Percentiles rank a stretch among this genome's conserved stretches.
phyloP scores from a whole-genome alignment of 2,113 vertebrate genomes.

The Bubo bubo region DNA sequence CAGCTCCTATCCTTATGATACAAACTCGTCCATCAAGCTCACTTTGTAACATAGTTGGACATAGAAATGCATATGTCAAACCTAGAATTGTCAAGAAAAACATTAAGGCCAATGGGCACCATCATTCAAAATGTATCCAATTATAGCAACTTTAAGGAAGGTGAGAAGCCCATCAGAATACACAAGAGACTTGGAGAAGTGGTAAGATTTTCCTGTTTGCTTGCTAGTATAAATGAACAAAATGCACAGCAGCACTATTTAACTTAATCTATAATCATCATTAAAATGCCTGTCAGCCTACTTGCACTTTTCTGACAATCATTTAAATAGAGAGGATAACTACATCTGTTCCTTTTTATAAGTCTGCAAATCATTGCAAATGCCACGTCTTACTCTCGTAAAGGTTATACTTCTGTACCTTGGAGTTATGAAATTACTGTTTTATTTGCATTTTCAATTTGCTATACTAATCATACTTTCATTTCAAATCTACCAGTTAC shows the following conservation, averaged over 20 bases:
- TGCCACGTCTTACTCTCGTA: background rate
- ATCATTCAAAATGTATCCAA: conserved; percentile 13
- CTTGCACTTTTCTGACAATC: background rate
- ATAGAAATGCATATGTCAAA: conserved; percentile 24
- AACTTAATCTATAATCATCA: background rate
- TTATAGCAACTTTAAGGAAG: conserved; percentile 2
- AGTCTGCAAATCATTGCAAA: background rate
- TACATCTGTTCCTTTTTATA: background rate
- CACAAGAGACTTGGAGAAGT: background rate
- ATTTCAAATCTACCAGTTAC: background rate
- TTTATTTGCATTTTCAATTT: conserved; percentile 24
- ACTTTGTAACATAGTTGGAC: conserved; percentile 27
- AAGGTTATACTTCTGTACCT: background rate
- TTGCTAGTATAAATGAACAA: conserved; percentile 14
- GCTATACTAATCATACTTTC: background rate
- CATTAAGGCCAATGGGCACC: background rate
- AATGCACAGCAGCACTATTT: background rate
- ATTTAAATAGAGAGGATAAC: background rate
- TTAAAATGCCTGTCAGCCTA: background rate
- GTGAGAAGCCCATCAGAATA: conserved; percentile 1
- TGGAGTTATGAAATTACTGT: background rate
- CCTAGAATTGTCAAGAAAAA: conserved; percentile 6
- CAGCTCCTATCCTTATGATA: background rate
- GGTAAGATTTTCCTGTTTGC: background rate
- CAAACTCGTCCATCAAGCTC: background rate